Percentiles rank a stretch among this genome's conserved stretches.
Evolutionary conservation across 2,888 invertebrate genomes (phyloP).

Genomic region (Ennomos erosarius): DNA sequence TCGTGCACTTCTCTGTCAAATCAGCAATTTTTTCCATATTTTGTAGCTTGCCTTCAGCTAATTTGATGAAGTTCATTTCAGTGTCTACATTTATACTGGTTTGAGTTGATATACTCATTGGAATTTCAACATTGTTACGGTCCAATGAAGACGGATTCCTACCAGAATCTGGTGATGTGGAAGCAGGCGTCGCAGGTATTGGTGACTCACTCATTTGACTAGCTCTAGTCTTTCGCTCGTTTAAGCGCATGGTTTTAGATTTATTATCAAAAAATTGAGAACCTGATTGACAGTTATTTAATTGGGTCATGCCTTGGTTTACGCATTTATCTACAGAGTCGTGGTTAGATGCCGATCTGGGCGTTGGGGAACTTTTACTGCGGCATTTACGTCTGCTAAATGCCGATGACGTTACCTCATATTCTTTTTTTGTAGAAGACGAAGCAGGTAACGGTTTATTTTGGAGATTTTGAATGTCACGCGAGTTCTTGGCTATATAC

Average conservation of each 20-base stretch:
- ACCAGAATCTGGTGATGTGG: conserved; percentile 55
- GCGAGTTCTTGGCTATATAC: conserved; percentile 41
- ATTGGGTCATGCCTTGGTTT: conserved; percentile 34
- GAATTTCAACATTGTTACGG: conserved; percentile 41
- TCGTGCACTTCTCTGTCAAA: conserved; percentile 77
- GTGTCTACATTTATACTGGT: conserved; percentile 60
- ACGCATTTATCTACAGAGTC: conserved; percentile 32
- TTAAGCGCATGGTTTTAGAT: conserved; percentile 11
- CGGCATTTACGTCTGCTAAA: conserved; percentile 40
- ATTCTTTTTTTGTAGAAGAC: conserved; percentile 49
- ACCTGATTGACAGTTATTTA: conserved; percentile 6
- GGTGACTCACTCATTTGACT: conserved; percentile 16
- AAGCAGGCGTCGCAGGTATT: conserved; percentile 38
- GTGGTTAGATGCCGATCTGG: conserved; percentile 40
- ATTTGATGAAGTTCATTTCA: conserved; percentile 67
- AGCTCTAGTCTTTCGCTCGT: conserved; percentile 8
- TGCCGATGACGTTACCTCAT: conserved; percentile 21
- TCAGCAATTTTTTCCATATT: conserved; percentile 82
- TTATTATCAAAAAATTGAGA: conserved; percentile 23
- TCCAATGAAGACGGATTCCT: conserved; percentile 36
- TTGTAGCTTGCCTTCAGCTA: conserved; percentile 75
- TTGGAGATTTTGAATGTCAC: conserved; percentile 13
- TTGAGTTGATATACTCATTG: conserved; percentile 66
- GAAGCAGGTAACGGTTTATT: conserved; percentile 41
- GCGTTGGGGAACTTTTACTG: conserved; percentile 58